phyloP scores from a whole-genome alignment of 2,888 invertebrate genomes.

The Phragmatobia fuliginosa region DNA sequence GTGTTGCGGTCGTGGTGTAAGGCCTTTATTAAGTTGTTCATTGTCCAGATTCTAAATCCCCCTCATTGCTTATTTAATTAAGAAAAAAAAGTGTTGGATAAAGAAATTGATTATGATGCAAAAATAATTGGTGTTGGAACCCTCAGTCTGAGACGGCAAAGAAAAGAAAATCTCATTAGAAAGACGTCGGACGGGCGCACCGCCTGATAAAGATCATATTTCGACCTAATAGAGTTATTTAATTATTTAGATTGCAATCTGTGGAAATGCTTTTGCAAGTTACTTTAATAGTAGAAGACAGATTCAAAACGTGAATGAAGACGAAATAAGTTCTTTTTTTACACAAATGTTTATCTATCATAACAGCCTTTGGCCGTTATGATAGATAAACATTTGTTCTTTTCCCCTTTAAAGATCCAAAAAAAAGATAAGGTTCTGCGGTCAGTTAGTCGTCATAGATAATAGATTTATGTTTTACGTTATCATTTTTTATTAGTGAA shows the following conservation, averaged over 20 bases:
- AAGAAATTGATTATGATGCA: conserved; percentile 36
- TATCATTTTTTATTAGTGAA: too few species aligned
- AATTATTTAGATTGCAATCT: conserved; percentile 22
- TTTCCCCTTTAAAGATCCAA: too few species aligned
- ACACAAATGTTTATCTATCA: too few species aligned
- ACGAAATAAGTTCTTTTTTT: too few species aligned
- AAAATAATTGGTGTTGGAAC: conserved; percentile 30
- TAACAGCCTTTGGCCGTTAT: too few species aligned
- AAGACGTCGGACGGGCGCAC: conserved; percentile 17
- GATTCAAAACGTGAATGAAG: neutral
- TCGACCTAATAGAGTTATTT: conserved; percentile 23
- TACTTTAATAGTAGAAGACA: neutral
- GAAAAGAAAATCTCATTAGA: conserved; percentile 22
- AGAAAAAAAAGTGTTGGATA: conserved; percentile 24
- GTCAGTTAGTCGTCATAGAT: too few species aligned
- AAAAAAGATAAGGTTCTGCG: too few species aligned
- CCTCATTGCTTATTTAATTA: conserved; percentile 39
- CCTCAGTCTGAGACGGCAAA: conserved; percentile 16
- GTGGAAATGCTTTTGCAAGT: conserved; percentile 9
- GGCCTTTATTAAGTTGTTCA: conserved; percentile 41
- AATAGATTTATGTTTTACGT: too few species aligned
- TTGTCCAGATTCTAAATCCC: conserved; percentile 49
- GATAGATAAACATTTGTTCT: too few species aligned
- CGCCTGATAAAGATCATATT: conserved; percentile 27
- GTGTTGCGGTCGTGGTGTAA: conserved; percentile 36